A percentile compares a stretch with the other conserved stretches of the same genome.
phyloP scores from a whole-genome alignment of 2,113 vertebrate species.

The Toxostoma redivivum region DNA sequence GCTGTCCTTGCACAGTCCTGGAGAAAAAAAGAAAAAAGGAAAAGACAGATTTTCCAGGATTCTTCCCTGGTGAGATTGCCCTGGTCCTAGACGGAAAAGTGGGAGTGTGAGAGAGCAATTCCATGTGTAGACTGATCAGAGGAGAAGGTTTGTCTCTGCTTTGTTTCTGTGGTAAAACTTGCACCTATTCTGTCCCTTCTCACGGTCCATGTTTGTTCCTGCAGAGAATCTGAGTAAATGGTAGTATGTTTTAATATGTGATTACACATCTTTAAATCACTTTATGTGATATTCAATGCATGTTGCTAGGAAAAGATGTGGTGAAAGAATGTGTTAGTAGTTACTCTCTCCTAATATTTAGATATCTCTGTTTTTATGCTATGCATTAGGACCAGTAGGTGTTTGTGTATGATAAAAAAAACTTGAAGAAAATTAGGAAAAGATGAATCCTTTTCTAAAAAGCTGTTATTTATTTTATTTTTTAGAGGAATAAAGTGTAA shows the following conservation, averaged over 20 bases:
- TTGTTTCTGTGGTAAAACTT: neutral
- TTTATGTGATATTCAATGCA: neutral
- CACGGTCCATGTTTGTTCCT: neutral
- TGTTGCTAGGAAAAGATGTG: neutral
- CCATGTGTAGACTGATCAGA: neutral
- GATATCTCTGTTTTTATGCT: neutral
- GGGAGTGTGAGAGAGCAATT: neutral
- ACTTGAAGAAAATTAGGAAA: neutral
- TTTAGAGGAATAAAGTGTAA: neutral
- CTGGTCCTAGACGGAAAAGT: neutral
- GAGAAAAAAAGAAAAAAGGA: fast-evolving
- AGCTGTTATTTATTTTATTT: neutral
- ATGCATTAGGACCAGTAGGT: neutral
- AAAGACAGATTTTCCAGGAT: neutral
- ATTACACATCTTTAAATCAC: neutral
- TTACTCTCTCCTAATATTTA: neutral
- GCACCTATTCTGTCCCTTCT: neutral
- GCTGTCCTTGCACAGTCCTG: neutral
- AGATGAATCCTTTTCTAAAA: neutral
- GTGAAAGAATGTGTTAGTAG: neutral
- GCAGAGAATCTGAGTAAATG: neutral
- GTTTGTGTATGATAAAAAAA: neutral
- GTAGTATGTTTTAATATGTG: neutral
- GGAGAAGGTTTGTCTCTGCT: neutral
- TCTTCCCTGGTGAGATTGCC: neutral